Conservation (phyloP, 2,797 vertebrate genomes). For the Siniperca undulata region DNA sequence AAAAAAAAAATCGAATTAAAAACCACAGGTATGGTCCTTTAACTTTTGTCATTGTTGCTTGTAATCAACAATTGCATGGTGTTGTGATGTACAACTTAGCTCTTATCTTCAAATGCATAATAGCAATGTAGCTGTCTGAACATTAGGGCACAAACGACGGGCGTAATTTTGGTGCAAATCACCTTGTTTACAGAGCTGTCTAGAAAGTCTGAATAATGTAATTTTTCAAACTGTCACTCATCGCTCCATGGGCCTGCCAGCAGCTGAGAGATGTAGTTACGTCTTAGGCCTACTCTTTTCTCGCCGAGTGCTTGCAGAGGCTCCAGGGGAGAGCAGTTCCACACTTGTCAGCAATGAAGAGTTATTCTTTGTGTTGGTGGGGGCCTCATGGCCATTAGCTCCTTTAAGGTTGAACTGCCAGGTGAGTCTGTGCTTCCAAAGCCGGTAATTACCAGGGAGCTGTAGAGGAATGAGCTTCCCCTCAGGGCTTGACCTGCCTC, state of each 20-base stretch:
- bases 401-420: conserved; percentile 73
- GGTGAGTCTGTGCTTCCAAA: conserved; percentile 76
- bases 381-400: conserved; percentile 73
- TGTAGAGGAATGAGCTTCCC: conserved; percentile 69
- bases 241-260: conserved; percentile 63
- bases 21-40: conserved; percentile 12
- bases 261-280: conserved; percentile 58
- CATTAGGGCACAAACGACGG: conserved; percentile 52
- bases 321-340: conserved; percentile 61
- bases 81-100: conserved; percentile 35
- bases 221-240: conserved; percentile 76
- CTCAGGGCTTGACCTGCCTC: conserved; percentile 63
- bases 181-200: conserved; percentile 73
- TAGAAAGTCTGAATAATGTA: conserved; percentile 71
- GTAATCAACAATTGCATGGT: conserved; percentile 25
- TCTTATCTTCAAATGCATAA: conserved; percentile 48
- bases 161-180: conserved; percentile 61
- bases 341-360: conserved; percentile 69
- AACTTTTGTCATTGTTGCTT: conserved; percentile 19
- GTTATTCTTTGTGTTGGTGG: conserved; percentile 67
- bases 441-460: conserved; percentile 78
- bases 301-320: conserved; percentile 38
- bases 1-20: background rate
- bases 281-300: conserved; percentile 56
- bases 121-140: conserved; percentile 44